Conservation (phyloP, 2,797 vertebrate species). For the Danio aesculapii region DNA sequence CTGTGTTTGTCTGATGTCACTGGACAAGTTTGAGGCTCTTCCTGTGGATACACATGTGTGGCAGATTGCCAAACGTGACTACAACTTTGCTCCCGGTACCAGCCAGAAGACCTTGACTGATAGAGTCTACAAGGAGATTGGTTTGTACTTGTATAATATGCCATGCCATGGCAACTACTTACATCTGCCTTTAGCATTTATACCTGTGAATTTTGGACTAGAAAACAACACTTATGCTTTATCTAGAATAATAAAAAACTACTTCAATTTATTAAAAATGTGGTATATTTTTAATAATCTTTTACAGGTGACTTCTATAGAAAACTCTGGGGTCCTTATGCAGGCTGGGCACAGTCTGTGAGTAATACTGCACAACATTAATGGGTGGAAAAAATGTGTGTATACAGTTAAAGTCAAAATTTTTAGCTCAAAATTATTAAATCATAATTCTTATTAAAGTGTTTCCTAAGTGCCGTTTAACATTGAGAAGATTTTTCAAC, state of each 20-base stretch:
- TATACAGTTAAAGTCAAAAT: too few relatives aligned
- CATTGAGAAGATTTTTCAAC: neutral
- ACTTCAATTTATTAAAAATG: too few relatives aligned
- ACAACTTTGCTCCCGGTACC: constrained; percentile 72
- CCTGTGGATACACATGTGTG: constrained; percentile 94
- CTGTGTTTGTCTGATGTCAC: constrained; percentile 93
- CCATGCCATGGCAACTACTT: neutral
- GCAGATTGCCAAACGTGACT: constrained; percentile 92
- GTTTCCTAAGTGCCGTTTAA: neutral
- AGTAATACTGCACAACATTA: constrained; percentile 61
- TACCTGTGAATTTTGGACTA: neutral
- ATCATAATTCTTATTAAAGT: too few relatives aligned
- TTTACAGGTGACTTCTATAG: constrained; percentile 86
- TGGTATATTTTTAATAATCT: constrained; percentile 31
- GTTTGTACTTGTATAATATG: constrained; percentile 71
- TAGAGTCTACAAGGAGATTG: constrained; percentile 86
- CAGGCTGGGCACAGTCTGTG: constrained; percentile 89
- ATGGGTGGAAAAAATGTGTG: neutral
- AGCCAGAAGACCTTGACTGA: constrained; percentile 84
- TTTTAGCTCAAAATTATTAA: neutral
- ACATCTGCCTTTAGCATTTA: neutral
- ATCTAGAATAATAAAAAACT: too few relatives aligned
- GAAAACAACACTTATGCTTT: neutral
- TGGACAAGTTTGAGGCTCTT: constrained; percentile 91
- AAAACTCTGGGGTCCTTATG: constrained; percentile 84